Base-by-base conservation (phyloP, 2,888 invertebrate species). In the Hybos culiciformis region DNA sequence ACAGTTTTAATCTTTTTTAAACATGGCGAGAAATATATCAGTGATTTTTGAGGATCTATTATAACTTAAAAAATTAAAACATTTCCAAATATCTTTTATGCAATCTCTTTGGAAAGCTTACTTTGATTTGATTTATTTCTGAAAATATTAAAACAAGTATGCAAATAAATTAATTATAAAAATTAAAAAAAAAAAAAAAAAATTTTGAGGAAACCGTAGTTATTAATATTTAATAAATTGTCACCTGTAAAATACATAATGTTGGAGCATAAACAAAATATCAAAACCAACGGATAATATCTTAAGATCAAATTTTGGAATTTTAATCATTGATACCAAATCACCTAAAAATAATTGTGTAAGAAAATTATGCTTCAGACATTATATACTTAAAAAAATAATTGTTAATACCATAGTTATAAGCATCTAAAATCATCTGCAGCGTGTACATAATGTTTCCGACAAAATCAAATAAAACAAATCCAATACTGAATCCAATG, bases 401-500 rank as follows among this genome's bases (percentile, higher is more conserved):
- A 15, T 11, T 42, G 12, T n/a, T 37, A 58, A 67, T 70, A 82
- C 83, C 76, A 63, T 85, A 87, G 70, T 96, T 97, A 64, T 88
- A 90, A 0, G 92, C 81, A 63, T 92, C 82, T 2, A 96, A 69
- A 53, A 91, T 79, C 97, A 98, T 97, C 69, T 98, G 98, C 9
- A 93, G 68, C 70, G 98, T 82, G 57, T 94, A 96, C 33, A 97
- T 73, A 40, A 74, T 72, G 7, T 98, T 98, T 43, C 98, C 98
- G 12, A 88, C 85, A 63, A 94, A 94, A 69, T 98, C 98, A 43
- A 97, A 70, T 58, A 98, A 75, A 55, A 98, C 88, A 69, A 97
- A 97, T 38, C 94, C 96, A 58, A 98, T 97, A 56, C 94, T 93
- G 97, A 97, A 98, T 34, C 98, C 98, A 2, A 81, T 78, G 0